Base-by-base conservation (phyloP, 92 coral and sea anemone genomes). In the Micromussa lordhowensis region DNA sequence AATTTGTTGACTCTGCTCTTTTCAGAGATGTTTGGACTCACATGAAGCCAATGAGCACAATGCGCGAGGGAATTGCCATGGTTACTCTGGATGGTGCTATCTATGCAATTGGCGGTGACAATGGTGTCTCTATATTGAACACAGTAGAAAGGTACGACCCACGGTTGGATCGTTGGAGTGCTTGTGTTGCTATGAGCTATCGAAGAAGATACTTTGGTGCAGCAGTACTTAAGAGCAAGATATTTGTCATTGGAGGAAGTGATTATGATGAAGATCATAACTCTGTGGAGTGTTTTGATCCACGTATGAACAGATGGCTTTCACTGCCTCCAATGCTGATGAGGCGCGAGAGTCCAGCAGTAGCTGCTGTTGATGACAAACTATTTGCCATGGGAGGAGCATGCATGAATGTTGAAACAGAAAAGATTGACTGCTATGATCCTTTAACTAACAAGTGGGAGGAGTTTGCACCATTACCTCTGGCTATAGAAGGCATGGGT, bases 191-290 rank as follows among this genome's bases (percentile, higher is more conserved):
- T 6, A 97, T 97, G 99, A 88, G 96, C 13, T 95, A 97, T 79
- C 90, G 98, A 75, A 83, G 99, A 78, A 96, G 99, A 68, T 97
- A 97, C 87, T 97, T 97, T 74, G 99, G 98, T 14, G 99, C 99
- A 30, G 96, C 98, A 80, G 96, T 94, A 26, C 92, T 97, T 49
- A 94, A 94, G 86, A 90, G 88, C 92, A 94, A 97, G 88, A 97
- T 97, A 68, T 90, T 94, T 79, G 99, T 94, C 17, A 89, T 94
- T 36, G 99, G 99, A 55, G 99, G 99, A 5, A 97, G 99, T 89
- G 98, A 97, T 88, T 92, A 93, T 80, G 99, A 97, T 16, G 98
- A 97, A 78, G 99, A 97, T 88, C 99, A 95, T 17, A 97, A 97
- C 82, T 97, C 99, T 15, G 98, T 97, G 32, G 99, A 97, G 83